Percentiles rank a stretch among this genome's conserved stretches.
Evolutionary conservation across 2,797 vertebrate genomes (phyloP).

Genomic region (Mormyrus proboscirostris): DNA sequence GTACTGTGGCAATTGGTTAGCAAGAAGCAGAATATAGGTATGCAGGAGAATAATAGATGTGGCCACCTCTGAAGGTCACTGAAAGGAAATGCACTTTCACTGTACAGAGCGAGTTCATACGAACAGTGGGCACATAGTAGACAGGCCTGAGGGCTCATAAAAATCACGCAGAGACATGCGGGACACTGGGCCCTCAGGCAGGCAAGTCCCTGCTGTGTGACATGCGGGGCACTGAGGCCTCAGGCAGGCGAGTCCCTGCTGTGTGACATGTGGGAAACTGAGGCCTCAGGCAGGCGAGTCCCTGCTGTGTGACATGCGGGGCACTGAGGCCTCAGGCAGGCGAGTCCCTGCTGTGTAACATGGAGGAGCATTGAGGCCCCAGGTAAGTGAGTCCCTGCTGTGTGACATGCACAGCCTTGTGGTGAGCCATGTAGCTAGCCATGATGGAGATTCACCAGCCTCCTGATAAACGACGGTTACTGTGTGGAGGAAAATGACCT

Average conservation of each 20-base stretch:
- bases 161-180: background rate
- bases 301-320: background rate
- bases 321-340: background rate
- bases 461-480: background rate
- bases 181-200: background rate
- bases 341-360: background rate
- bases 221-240: background rate
- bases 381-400: no score
- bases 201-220: background rate
- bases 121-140: background rate
- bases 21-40: background rate
- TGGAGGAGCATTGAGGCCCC: background rate
- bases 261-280: background rate
- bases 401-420: background rate
- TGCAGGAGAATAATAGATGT: background rate
- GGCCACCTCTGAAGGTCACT: background rate
- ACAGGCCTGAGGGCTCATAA: background rate
- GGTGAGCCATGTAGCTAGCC: background rate
- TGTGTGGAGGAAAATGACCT: background rate
- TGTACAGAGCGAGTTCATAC: background rate
- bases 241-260: background rate
- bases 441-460: background rate
- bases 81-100: background rate
- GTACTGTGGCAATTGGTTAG: no score
- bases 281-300: background rate